Conservation (phyloP, 2,797 vertebrate genomes). For the Siniperca undulata region DNA sequence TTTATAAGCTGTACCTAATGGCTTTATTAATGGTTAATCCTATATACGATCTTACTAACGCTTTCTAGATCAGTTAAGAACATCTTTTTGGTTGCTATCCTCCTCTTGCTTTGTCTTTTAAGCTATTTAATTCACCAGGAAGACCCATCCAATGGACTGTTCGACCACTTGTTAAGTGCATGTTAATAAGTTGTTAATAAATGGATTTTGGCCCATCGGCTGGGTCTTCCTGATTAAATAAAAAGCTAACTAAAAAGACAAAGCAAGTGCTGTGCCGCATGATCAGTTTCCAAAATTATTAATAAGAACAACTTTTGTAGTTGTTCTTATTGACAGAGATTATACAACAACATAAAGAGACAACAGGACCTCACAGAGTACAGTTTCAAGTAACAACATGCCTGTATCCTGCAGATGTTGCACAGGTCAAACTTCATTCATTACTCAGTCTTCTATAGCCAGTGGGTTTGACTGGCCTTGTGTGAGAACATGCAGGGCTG, state of each 20-base stretch:
- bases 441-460: conserved; percentile 41
- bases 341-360: not conserved
- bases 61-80: not conserved
- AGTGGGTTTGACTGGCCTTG: conserved; percentile 50
- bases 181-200: not conserved
- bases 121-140: not conserved
- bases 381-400: conserved; percentile 28
- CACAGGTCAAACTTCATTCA: conserved; percentile 51
- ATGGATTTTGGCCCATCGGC: not conserved
- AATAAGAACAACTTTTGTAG: too few relatives aligned
- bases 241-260: not conserved
- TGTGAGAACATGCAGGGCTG: conserved; percentile 70
- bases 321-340: not conserved
- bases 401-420: conserved; percentile 53
- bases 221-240: not conserved
- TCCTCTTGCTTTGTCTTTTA: not conserved
- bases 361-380: conserved; percentile 23
- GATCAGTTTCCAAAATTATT: not conserved
- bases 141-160: not conserved
- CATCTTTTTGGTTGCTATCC: not conserved
- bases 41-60: not conserved
- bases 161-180: not conserved
- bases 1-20: too few relatives aligned
- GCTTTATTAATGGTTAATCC: too few relatives aligned
- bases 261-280: not conserved